Evolutionary conservation across 2,113 vertebrate genomes (phyloP), one percentile per base, ranked within the genome.

Genomic region (Sceloporus tristichus): DNA sequence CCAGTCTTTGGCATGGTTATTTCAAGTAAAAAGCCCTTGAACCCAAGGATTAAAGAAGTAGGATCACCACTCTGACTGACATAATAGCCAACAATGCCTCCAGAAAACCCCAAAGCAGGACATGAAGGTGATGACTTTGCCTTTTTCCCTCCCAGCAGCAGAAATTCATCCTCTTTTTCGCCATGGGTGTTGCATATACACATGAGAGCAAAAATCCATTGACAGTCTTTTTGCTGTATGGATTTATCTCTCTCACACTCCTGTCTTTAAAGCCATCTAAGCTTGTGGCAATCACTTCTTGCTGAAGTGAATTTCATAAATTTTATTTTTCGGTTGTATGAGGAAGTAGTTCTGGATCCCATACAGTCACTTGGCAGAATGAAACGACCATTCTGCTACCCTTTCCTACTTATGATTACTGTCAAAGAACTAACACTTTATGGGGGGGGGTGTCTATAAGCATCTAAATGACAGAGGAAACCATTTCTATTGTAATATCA

Each of bases 391-490:
- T 9, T 34, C 70, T 73, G 16, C 54, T 10, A 34, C n/a, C 14
- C 40, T 83, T 83, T 84, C 10, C 29, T 48, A 74, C 82, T 56
- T 73, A n/a, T 84, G 34, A 73, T 34, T 42, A 82, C 73, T 74
- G 21, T 53, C 82, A 84, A 84, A 73, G 16, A 54, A 19, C n/a
- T 78, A 13, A 25, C 25, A 48, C 68, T 84, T 73, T 74, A 34
- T 34, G 56, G 29, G 56, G 81, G 34, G 76, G 27, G 42, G 7
- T 14, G 59, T 68, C 81, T 8, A 83, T 40, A 53, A 70, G 40
- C 81, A 83, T 83, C 81, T 70, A 29, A 48, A 74, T 68, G n/a
- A 54, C 29, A 48, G n/a, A 68, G 29, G 29, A 86, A 79, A 70
- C 77, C 25, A 81, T 81, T 65, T 74, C 10, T 81, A 81, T 29